Base-by-base conservation (phyloP, 2,888 invertebrate species). In the Cheilosia scutellata region DNA sequence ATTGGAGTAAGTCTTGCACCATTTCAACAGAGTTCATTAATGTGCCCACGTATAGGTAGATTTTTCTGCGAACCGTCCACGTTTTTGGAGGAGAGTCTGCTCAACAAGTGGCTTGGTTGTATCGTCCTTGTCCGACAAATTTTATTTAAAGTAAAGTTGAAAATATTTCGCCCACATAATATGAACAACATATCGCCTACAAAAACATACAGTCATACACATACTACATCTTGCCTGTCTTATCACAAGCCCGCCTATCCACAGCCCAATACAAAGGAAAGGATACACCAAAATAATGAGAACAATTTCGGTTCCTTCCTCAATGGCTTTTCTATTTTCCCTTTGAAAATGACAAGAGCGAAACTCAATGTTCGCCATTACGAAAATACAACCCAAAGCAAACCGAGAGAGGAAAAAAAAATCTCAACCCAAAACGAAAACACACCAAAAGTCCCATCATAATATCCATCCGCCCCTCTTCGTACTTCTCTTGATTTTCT, bases 361-460 rank as follows among this genome's bases (percentile, higher is more conserved):
- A 57, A 76, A 68, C 68, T 49, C 49, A 27, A 16, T 40, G 57
- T 71, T 71, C 72, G 83, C 78, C 83, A 78, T 83, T 83, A 51
- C 70, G 65, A 84, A 84, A 84, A 47, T 13, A 49, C 13, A 3
- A 33, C 55, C 51, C 66, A 77, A 82, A 82, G 77, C 71, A 62
- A 63, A 58, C 29, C 20, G 6, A 74, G 4, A 33, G n/a, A 31
- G 13, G 25, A 49, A 29, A 29, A 29, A 29, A 53, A 51, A 51
- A 33, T 33, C 9, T 33, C 9, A 33, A 33, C 33, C n/a, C 29
- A 31, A 33, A 55, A n/a, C 55, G 33, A 31, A 33, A 55, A n/a
- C 55, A 55, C 3, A 25, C 31, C n/a, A 31, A 55, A 5, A 20
- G 11, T 20, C 27, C 0, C n/a, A 49, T 20, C 44, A 68, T 20